Evolutionary conservation across 1,140 invertebrate species (phyloP).

Genomic region (Sycophila sp.): DNA sequence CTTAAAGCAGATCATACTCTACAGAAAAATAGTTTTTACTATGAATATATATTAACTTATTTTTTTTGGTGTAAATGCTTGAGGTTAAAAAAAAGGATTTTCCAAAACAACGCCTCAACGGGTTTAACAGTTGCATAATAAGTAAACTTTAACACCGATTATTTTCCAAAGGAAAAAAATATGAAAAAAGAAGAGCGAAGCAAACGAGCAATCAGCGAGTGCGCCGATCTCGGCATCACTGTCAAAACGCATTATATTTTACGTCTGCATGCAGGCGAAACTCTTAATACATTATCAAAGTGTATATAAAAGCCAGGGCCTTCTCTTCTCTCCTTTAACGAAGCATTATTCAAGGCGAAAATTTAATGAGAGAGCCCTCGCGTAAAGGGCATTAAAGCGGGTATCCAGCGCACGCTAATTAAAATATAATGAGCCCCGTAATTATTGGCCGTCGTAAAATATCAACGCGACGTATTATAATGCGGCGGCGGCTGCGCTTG

Average conservation of each 20-base stretch:
- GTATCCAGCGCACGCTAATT: constrained; percentile 56
- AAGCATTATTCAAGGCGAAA: constrained; percentile 42
- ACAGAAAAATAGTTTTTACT: too few relatives aligned
- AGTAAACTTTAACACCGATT: too few relatives aligned
- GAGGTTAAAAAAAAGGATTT: too few relatives aligned
- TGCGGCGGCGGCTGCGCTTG: background rate
- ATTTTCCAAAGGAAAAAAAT: too few relatives aligned
- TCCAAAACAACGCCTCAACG: too few relatives aligned
- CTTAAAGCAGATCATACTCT: too few relatives aligned
- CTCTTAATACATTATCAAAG: background rate
- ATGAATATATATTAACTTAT: too few relatives aligned
- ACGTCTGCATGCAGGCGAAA: constrained; percentile 27
- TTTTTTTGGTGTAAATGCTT: too few relatives aligned
- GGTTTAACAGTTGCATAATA: too few relatives aligned
- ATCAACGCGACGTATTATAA: constrained; percentile 28
- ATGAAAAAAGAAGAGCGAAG: too few relatives aligned
- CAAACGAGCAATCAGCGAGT: constrained; percentile 28
- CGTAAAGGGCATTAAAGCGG: constrained; percentile 59
- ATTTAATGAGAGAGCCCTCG: constrained; percentile 56
- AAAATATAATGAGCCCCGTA: constrained; percentile 65
- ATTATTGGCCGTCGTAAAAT: constrained; percentile 59
- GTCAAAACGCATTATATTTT: constrained; percentile 32
- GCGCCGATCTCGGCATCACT: constrained; percentile 20
- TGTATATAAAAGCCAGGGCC: constrained; percentile 21
- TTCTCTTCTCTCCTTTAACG: constrained; percentile 21